Conservation (phyloP, 35 echinoderm and acorn worm genomes). For the Lytechinus variegatus region DNA sequence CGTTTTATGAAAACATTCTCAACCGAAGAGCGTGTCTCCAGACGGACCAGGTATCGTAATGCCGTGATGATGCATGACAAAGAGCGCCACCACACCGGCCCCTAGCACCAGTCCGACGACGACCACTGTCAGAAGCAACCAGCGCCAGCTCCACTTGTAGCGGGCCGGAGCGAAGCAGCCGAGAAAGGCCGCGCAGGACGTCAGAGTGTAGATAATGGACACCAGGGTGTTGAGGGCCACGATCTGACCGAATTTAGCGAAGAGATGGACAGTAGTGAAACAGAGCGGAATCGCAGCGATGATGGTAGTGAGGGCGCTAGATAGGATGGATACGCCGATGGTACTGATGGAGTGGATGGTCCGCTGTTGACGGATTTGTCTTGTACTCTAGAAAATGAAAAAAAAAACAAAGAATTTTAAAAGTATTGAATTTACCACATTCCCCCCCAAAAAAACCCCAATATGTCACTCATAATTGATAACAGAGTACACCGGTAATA, state of each 20-base stretch:
- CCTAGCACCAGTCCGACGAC: conserved; percentile 60
- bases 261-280: conserved; percentile 85
- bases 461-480: no score
- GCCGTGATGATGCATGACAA: conserved; percentile 52
- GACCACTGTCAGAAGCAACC: conserved; percentile 66
- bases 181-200: conserved; percentile 77
- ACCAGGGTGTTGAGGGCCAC: conserved; percentile 95
- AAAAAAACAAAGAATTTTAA: background rate
- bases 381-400: conserved; percentile 42
- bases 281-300: conserved; percentile 91
- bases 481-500: no score
- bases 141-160: conserved; percentile 81
- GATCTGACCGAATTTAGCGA: conserved; percentile 96
- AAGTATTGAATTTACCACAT: no score
- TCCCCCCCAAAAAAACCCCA: no score
- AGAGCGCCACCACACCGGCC: conserved; percentile 45
- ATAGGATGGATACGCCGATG: conserved; percentile 93
- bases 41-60: conserved; percentile 84
- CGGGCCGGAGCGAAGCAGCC: conserved; percentile 69
- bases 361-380: conserved; percentile 69
- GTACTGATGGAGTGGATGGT: conserved; percentile 78
- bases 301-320: conserved; percentile 92
- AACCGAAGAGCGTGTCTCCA: conserved; percentile 74
- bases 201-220: conserved; percentile 87
- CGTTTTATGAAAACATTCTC: background rate